Percentiles rank a stretch among this genome's conserved stretches.
Conservation (phyloP, 2,888 invertebrate genomes). For the Apamea crenata region DNA sequence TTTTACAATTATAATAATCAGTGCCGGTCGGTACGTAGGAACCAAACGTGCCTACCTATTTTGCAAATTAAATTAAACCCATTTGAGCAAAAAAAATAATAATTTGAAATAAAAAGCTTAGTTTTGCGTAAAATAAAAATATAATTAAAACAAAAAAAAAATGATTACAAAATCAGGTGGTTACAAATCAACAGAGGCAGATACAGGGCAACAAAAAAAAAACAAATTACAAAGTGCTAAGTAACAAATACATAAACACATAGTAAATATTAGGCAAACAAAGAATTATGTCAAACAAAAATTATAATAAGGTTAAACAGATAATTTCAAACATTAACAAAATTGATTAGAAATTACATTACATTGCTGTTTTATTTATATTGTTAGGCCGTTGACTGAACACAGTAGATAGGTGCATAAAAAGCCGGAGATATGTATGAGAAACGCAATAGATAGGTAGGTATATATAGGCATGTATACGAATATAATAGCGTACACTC, state of each 20-base stretch:
- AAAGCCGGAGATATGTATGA: conserved; percentile 60
- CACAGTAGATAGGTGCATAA: conserved; percentile 60
- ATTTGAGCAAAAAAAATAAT: conserved; percentile 6
- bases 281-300: conserved; percentile 34
- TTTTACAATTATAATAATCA: background rate
- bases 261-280: conserved; percentile 41
- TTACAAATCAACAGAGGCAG: conserved; percentile 49
- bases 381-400: conserved; percentile 70
- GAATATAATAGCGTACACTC: conserved; percentile 61
- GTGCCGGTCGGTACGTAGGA: background rate
- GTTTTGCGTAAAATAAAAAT: conserved; percentile 55
- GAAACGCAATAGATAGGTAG: conserved; percentile 56
- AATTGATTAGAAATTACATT: conserved; percentile 45
- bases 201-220: conserved; percentile 46
- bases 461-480: conserved; percentile 43
- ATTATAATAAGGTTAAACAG: conserved; percentile 37
- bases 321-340: conserved; percentile 57
- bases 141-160: conserved; percentile 65
- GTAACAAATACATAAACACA: conserved; percentile 47
- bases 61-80: background rate
- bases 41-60: background rate
- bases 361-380: conserved; percentile 57
- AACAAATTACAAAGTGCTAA: conserved; percentile 20
- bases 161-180: conserved; percentile 43
- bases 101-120: conserved; percentile 64